Evolutionary conservation across 2,797 vertebrate genomes (phyloP), one percentile per base, ranked within the genome.

Genomic region (Macropus fuliginosus): DNA sequence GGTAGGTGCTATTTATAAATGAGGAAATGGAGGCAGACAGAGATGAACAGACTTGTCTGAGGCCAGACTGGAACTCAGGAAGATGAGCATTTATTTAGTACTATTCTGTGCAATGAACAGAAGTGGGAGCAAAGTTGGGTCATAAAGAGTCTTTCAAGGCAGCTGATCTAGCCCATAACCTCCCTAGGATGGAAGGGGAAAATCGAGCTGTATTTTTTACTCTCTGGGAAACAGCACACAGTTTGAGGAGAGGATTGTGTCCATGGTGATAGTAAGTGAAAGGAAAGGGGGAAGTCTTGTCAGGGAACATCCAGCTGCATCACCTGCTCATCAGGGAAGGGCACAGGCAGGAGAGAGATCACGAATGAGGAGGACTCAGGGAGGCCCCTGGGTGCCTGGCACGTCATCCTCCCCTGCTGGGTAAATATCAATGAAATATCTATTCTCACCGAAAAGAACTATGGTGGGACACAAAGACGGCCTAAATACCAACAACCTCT

Each of bases 371-470:
- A n/a, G 34, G 62, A n/a, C 62, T n/a, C 62, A 18, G 62, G 62
- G 34, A 66, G 34, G 13, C 34, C 21, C 21, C 0, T 4, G 2
- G 54, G n/a, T 31, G 28, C 40, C 16, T 62, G 34, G 4, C 29
- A n/a, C n/a, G 18, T 31, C 3, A 40, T 56, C 18, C 52, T 50
- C 34, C 31, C 0, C 24, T 0, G 1, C 0, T 57, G 50, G 29
- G 21, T 28, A 87, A 10, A 56, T 54, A 74, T 56, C 55, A 59
- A 0, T 46, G 24, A 55, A 14, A 24, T 1, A 12, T 52, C 52
- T 8, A 52, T 1, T 34, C 54, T 90, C 55, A 1, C 21, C 27
- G 40, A 90, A 55, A 0, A 46, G 91, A 91, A 54, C 46, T 52
- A 87, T n/a, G 46, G 54, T 46, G 8, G 4, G 29, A 4, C 34